phyloP scores from a whole-genome alignment of 1,140 invertebrate species.

The Protaetia brevitarsis region DNA sequence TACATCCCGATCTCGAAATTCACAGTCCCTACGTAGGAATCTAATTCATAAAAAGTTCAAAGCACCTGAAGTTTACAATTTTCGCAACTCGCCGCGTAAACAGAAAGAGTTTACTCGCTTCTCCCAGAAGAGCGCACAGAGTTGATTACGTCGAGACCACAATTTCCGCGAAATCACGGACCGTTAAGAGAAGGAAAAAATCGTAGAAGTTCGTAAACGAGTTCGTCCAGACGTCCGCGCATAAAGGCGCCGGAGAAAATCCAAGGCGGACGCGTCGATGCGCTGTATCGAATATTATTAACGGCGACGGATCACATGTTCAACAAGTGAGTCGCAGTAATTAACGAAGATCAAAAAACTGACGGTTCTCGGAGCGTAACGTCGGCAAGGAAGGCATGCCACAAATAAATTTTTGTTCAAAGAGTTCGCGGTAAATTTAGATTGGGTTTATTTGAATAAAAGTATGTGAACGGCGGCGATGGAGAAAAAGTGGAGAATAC shows the following conservation, averaged over 20 bases:
- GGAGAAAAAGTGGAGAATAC: neutral
- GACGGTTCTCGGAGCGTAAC: too few species aligned
- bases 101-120: neutral
- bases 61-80: too few species aligned
- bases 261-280: neutral
- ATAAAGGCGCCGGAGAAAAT: neutral
- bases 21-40: too few species aligned
- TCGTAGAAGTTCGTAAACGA: neutral
- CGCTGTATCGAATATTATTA: neutral
- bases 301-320: neutral
- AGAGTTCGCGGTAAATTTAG: conserved; percentile 7
- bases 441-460: conserved; percentile 2
- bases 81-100: too few species aligned
- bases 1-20: too few species aligned
- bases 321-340: conserved; percentile 11
- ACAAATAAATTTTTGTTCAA: neutral
- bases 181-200: neutral
- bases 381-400: neutral
- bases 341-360: conserved; percentile 11
- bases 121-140: neutral
- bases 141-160: neutral
- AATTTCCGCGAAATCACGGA: neutral
- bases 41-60: too few species aligned
- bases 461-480: neutral
- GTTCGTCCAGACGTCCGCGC: neutral